These are phyloP conservation scores for Melanotaenia nigrans DNA, from an alignment of 2,797 vertebrate genomes.

Conservation along the genomic window DNA sequence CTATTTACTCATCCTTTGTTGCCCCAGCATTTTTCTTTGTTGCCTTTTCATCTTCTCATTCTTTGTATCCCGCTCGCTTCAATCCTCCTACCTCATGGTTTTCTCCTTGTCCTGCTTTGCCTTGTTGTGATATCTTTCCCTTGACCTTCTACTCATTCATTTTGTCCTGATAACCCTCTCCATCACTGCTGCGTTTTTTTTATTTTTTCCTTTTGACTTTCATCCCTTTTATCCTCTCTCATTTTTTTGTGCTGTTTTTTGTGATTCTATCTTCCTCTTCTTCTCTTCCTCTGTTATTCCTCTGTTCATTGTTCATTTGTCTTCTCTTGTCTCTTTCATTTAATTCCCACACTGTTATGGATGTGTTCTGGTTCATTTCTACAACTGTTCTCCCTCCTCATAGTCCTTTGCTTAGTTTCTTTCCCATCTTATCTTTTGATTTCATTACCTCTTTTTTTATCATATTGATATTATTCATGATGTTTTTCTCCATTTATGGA, in stretches of 20 bases:
- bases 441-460: not conserved
- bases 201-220: not conserved
- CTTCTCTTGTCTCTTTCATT: not conserved
- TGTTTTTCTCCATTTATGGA: not conserved
- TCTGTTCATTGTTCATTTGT: not conserved
- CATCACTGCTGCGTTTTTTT: not conserved
- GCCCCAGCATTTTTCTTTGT: not conserved
- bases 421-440: not conserved
- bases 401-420: too few relatives aligned
- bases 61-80: not conserved
- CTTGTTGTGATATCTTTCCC: conserved; percentile 2
- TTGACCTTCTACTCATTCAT: not conserved
- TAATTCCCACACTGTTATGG: not conserved
- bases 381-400: not conserved
- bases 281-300: too few relatives aligned
- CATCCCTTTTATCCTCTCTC: not conserved
- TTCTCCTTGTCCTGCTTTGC: not conserved
- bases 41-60: not conserved
- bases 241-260: not conserved
- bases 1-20: not conserved
- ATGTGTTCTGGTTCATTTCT: not conserved
- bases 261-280: not conserved
- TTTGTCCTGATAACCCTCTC: not conserved
- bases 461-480: not conserved
- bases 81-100: not conserved